Conservation (phyloP, 2,888 invertebrate genomes). For the Drosophila prostipennis region DNA sequence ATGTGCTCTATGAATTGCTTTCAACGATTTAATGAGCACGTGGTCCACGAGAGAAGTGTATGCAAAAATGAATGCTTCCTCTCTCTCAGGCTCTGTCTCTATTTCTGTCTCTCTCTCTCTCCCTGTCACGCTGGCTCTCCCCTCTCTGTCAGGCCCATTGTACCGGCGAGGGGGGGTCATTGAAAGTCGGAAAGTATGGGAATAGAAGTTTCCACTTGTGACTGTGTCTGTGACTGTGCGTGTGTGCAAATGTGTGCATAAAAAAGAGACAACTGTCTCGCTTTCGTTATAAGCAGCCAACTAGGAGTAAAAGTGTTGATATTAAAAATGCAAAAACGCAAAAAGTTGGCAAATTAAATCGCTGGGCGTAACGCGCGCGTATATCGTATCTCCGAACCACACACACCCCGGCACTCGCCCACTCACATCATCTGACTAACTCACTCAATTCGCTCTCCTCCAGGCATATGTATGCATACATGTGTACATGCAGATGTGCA, state of each 20-base stretch:
- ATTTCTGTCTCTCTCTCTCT: slow-evolving; percentile 8
- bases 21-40: slow-evolving; percentile 66
- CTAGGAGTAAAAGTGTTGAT: slow-evolving; percentile 70
- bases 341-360: slow-evolving; percentile 69
- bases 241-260: slow-evolving; percentile 28
- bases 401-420: slow-evolving; percentile 9
- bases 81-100: slow-evolving; percentile 2
- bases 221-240: slow-evolving; percentile 20
- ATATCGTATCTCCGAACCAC: slow-evolving; percentile 3
- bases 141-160: slow-evolving; percentile 11
- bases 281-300: slow-evolving; percentile 49
- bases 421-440: slow-evolving; percentile 26
- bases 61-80: slow-evolving; percentile 42
- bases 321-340: slow-evolving; percentile 73
- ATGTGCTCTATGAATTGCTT: slow-evolving; percentile 44
- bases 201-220: slow-evolving; percentile 3
- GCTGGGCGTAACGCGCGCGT: slow-evolving; percentile 44
- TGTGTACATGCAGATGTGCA: background rate
- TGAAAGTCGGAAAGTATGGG: slow-evolving; percentile 11
- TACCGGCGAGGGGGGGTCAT: background rate
- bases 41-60: slow-evolving; percentile 64
- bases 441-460: background rate
- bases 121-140: slow-evolving; percentile 19
- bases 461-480: background rate
- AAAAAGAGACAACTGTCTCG: slow-evolving; percentile 74